Evolutionary conservation across 2,113 vertebrate genomes (phyloP).

Genomic region (Oreochromis spilurus): DNA sequence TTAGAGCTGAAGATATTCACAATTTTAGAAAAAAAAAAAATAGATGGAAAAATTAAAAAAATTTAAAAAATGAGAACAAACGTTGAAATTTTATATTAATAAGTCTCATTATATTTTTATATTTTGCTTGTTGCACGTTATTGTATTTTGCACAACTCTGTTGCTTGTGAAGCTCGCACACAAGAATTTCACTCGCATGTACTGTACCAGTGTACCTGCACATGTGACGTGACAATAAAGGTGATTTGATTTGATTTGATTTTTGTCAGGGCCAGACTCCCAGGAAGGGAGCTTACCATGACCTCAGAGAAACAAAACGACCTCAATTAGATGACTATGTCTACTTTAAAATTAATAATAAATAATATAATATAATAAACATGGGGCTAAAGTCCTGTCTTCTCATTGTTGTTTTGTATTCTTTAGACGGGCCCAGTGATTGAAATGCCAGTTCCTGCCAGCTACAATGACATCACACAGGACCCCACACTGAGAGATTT

Average conservation of each 20-base stretch:
- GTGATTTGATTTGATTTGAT: too few species aligned
- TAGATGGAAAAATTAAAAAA: neutral
- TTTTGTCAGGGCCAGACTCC: neutral
- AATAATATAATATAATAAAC: neutral
- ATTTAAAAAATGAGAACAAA: neutral
- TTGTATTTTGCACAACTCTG: too few species aligned
- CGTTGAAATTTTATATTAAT: neutral
- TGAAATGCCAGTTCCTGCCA: constrained; percentile 95
- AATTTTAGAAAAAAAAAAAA: neutral
- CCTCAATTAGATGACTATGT: neutral
- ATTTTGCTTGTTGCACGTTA: too few species aligned
- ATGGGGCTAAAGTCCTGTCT: neutral
- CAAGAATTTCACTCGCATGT: too few species aligned
- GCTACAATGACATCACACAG: constrained; percentile 93
- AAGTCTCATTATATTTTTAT: too few species aligned
- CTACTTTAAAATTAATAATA: neutral
- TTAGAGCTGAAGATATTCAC: neutral
- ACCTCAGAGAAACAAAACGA: neutral
- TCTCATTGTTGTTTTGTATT: neutral
- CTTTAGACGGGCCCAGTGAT: constrained; percentile 83
- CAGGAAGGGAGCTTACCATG: neutral
- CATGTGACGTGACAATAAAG: too few species aligned
- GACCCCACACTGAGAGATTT: constrained; percentile 76
- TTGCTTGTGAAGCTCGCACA: too few species aligned
- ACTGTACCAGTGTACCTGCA: too few species aligned